Evolutionary conservation across 2,113 vertebrate species (phyloP).

Genomic region (Oostethus manadensis): DNA sequence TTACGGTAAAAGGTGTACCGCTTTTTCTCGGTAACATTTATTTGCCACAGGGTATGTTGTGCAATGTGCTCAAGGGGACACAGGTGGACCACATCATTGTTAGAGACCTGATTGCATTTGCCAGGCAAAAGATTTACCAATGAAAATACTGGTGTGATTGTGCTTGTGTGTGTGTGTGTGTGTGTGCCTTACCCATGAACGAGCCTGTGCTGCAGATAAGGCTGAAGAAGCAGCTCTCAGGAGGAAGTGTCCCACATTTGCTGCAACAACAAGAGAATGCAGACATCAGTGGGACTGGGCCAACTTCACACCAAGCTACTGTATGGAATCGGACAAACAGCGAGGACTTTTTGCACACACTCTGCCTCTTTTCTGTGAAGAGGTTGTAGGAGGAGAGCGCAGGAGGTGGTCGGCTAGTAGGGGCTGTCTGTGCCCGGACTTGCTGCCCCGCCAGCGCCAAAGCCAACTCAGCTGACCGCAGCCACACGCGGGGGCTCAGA

Average conservation of each 20-base stretch:
- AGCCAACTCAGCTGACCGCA: constrained; percentile 55
- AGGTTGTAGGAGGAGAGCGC: constrained; percentile 41
- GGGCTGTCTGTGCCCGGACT: constrained; percentile 31
- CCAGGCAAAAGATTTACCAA: background rate
- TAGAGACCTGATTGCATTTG: background rate
- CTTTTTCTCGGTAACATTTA: background rate
- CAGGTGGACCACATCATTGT: background rate
- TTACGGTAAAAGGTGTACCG: background rate
- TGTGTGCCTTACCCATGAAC: constrained; percentile 79
- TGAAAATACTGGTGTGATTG: background rate
- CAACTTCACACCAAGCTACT: background rate
- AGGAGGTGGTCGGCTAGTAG: constrained; percentile 39
- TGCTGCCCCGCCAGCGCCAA: constrained; percentile 34
- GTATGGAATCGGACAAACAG: too few relatives aligned
- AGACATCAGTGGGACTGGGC: constrained; percentile 7
- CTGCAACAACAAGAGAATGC: constrained; percentile 53
- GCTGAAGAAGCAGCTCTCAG: constrained; percentile 91
- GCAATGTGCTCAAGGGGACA: background rate
- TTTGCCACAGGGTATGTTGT: background rate
- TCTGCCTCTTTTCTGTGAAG: constrained; percentile 43
- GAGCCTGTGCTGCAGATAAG: constrained; percentile 88
- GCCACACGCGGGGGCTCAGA: constrained; percentile 16
- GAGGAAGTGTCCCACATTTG: constrained; percentile 86
- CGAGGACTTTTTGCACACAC: constrained; percentile 53
- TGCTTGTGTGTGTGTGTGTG: background rate